Base-by-base conservation (phyloP, 2,113 vertebrate genomes). In the Dicerorhinus sumatrensis region DNA sequence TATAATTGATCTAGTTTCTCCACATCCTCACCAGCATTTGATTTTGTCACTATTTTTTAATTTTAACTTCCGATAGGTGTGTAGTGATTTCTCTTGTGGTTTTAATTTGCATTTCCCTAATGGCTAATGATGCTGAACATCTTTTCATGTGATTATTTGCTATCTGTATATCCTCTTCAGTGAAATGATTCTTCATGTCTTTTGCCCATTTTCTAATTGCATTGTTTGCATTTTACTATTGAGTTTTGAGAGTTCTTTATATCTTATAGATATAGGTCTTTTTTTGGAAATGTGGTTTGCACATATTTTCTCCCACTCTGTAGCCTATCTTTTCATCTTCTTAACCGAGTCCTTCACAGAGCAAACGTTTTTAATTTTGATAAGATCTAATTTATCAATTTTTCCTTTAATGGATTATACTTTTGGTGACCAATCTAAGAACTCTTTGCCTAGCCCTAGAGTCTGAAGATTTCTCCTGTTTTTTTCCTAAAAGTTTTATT, bases 101-200 rank as follows among this genome's bases (percentile, higher is more conserved):
- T 95, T 79, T 69, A 76, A 75, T 90, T 84, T 77, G 13, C 62
- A 85, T 85, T 85, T 91, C 65, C 72, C 29, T 86, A 85, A 85
- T 70, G 42, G 58, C 13, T 76, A 90, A 67, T 51, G 27, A 84
- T 65, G 36, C 7, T 31, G n/a, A 81, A 48, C 27, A 67, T 89
- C 36, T 65, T 36, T 85, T 70, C 42, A 70, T 62, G 39, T 79
- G 42, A 87, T 77, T 73, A 93, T 67, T 48, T 91, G 54, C 25
- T 36, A 93, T 27, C 51, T 94, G 48, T 31, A 70, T 36, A 91
- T 83, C 27, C 27, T 92, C 51, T 79, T 67, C 5, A 58, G 48
- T 54, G 58, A 95, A 92, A 70, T 92, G 48, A 79, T 62, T 83
- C n/a, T 96, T 94, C 54, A 27, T 46, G 8, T 42, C 27, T 92